Percentiles rank a stretch among this genome's conserved stretches.
Conservation (phyloP, 1,140 invertebrate species). For the Samia ricini region DNA sequence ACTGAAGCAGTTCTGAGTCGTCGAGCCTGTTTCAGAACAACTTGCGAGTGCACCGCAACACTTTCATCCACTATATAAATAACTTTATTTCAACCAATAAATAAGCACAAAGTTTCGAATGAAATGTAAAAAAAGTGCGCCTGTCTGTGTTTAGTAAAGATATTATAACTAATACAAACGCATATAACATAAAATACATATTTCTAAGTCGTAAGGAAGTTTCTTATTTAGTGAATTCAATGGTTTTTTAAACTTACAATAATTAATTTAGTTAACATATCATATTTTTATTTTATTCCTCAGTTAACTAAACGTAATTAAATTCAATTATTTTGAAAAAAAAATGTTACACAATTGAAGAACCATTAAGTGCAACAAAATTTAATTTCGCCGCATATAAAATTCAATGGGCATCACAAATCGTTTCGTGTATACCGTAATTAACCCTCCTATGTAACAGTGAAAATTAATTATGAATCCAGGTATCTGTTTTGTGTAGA, state of each 20-base stretch:
- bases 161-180: too few species aligned
- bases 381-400: conserved; percentile 37
- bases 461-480: conserved; percentile 64
- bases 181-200: too few species aligned
- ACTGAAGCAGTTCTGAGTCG: conserved; percentile 52
- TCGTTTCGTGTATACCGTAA: conserved; percentile 47
- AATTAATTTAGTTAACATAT: too few species aligned
- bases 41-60: conserved; percentile 45
- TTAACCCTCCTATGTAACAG: conserved; percentile 37
- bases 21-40: conserved; percentile 43
- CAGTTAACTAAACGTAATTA: too few species aligned
- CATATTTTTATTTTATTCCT: too few species aligned
- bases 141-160: background rate
- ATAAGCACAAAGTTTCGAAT: conserved; percentile 31
- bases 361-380: conserved; percentile 3
- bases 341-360: background rate
- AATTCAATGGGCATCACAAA: conserved; percentile 48
- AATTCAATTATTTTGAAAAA: background rate
- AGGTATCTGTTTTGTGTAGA: conserved; percentile 36
- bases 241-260: too few species aligned
- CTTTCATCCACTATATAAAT: conserved; percentile 50
- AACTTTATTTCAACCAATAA: conserved; percentile 49
- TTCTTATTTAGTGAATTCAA: too few species aligned
- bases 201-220: too few species aligned
- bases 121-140: conserved; percentile 15